A percentile compares a stretch with the other conserved stretches of the same genome.
Conservation (phyloP, 2,888 invertebrate species). For the Andrena haemorrhoa region DNA sequence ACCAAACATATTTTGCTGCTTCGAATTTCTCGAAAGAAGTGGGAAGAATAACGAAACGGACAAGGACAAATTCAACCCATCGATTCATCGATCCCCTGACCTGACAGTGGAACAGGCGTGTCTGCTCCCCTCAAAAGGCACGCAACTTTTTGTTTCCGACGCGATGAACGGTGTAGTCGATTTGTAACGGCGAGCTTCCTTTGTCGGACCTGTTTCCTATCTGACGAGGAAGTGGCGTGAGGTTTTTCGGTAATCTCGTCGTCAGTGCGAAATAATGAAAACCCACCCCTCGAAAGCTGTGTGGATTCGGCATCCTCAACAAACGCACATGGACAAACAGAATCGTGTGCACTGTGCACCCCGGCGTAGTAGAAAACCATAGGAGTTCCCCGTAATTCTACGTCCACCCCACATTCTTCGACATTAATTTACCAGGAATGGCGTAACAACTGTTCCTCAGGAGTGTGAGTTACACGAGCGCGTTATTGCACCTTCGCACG, state of each 20-base stretch:
- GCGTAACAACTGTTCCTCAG: not conserved
- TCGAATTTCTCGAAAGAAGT: not conserved
- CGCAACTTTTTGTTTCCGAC: not conserved
- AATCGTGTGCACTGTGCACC: not conserved
- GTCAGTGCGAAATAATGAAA: not conserved
- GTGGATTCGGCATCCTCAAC: no score
- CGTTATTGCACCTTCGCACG: not conserved
- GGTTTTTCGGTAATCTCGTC: not conserved
- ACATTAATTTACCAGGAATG: slow-evolving; percentile 11
- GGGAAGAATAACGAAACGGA: slow-evolving; percentile 5
- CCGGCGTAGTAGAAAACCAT: not conserved
- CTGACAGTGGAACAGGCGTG: not conserved
- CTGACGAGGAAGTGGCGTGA: not conserved
- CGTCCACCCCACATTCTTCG: not conserved
- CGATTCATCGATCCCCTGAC: slow-evolving; percentile 14
- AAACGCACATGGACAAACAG: not conserved
- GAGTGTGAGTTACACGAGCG: not conserved
- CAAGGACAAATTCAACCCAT: slow-evolving; percentile 29
- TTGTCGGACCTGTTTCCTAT: not conserved
- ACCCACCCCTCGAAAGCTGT: not conserved
- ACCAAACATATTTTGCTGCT: not conserved
- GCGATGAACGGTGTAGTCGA: not conserved
- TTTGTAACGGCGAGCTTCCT: not conserved
- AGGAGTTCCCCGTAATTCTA: not conserved
- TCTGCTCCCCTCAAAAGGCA: not conserved